These are phyloP conservation scores for Linurgus olivaceus DNA, from an alignment of 2,797 vertebrate genomes.

Conservation along the genomic window DNA sequence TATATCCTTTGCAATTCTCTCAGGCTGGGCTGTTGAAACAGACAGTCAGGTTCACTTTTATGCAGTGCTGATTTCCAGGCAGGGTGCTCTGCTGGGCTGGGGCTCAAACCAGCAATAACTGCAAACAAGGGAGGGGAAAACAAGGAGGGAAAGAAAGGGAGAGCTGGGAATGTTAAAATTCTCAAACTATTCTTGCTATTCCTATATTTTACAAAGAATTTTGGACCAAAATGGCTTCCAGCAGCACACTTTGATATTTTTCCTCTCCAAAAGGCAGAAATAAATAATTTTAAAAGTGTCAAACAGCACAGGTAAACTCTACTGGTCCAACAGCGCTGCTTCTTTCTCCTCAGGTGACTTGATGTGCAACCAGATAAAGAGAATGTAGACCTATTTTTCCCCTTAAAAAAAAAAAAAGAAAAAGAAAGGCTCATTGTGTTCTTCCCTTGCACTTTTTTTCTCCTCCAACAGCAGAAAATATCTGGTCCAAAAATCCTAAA, in stretches of 20 bases:
- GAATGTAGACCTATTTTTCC: background rate
- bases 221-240: background rate
- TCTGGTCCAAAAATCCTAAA: background rate
- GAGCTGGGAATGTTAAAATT: background rate
- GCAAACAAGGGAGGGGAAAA: background rate
- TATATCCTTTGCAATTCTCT: background rate
- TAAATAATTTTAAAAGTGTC: background rate
- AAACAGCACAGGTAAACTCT: background rate
- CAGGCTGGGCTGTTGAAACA: background rate
- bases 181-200: background rate
- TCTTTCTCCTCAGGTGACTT: background rate
- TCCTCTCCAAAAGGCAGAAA: background rate
- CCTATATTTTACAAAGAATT: background rate
- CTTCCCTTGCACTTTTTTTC: background rate
- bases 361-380: background rate
- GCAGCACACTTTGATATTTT: background rate
- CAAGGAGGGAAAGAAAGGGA: background rate
- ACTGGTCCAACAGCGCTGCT: background rate
- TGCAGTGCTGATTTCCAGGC: background rate
- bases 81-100: background rate
- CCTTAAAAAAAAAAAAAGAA: background rate
- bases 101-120: background rate
- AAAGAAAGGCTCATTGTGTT: accelerated
- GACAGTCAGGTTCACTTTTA: conserved; percentile 26
- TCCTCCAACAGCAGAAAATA: background rate